These are phyloP conservation scores for Artibeus jamaicensis DNA, from an alignment of 2,797 vertebrate species.

Conservation along the genomic window DNA sequence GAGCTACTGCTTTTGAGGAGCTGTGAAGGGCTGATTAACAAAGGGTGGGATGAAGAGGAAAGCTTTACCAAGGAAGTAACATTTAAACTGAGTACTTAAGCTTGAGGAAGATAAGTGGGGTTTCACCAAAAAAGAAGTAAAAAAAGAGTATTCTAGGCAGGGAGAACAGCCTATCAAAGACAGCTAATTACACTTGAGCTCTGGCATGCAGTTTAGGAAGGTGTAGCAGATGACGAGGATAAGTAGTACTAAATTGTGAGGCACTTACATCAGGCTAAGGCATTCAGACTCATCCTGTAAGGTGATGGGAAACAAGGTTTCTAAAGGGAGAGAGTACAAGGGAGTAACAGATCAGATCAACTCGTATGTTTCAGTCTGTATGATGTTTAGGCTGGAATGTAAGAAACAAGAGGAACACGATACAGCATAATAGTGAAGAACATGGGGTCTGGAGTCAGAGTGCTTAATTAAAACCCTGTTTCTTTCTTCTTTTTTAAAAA, in stretches of 20 bases:
- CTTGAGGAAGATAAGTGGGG: background rate
- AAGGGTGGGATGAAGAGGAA: background rate
- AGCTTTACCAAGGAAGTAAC: background rate
- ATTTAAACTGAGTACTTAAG: conserved; percentile 15
- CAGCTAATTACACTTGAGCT: background rate
- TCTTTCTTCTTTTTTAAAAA: no score
- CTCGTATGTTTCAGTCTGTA: background rate
- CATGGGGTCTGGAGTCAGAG: background rate
- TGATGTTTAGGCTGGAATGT: background rate
- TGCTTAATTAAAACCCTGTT: background rate
- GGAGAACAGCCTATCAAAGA: conserved; percentile 13
- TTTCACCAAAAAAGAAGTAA: background rate
- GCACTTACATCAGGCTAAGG: background rate
- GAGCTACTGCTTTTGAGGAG: background rate
- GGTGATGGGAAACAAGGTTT: background rate
- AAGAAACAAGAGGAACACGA: background rate
- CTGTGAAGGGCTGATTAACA: background rate
- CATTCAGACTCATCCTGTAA: conserved; percentile 35
- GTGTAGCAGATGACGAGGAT: background rate
- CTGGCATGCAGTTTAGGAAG: background rate
- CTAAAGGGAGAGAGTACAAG: background rate
- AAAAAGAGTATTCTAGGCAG: background rate
- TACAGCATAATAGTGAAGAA: background rate
- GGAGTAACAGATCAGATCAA: background rate
- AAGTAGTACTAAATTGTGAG: background rate